Evolutionary conservation across 2,113 vertebrate genomes (phyloP), one percentile per base, ranked within the genome.

Genomic region (Dolichallabes microphthalmus): DNA sequence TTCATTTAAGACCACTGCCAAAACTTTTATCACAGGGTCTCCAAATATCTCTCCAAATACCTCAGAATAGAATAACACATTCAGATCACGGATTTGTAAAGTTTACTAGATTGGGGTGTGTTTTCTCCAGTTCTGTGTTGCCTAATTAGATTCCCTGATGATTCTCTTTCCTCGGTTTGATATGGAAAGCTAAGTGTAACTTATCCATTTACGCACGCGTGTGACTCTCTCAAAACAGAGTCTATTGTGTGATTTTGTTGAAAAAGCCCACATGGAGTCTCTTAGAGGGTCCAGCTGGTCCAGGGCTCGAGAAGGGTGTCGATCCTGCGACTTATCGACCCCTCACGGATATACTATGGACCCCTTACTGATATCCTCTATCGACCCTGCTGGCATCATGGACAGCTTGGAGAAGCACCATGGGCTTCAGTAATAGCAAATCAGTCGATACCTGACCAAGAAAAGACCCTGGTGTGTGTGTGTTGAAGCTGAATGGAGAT

Each of bases 21-120:
- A 81, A 88, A 88, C 75, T 84, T 84, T 81, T 32, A 32, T 55
- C n/a, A 50, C 52, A 35, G 32, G 10, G 27, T 35, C 30, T 30
- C 45, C 45, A 45, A 45, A 45, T 45, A 35, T 22, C 20, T 78
- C 55, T 22, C 76, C 53, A 79, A 39, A 79, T 32, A 39, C 76
- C 73, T 27, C 39, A 22, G 11, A 1, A 22, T n/a, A 30, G n/a
- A 19, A 25, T 57, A 45, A 17, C 30, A 1, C 19, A 60, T 60
- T 10, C 55, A 58, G 52, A 55, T 55, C 25, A 15, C 15, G 53
- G 35, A 30, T 30, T 74, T 53, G n/a, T n/a, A 27, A 55, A 32
- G n/a, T 8, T 30, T 32, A 57, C 15, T 20, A 60, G 55, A 39
- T 39, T 30, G 75, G n/a, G 19, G 17, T 58, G 27, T 32, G 35